Evolutionary conservation across 2,797 vertebrate genomes (phyloP).

Genomic region (Lepidocolaptes lacrymiger): DNA sequence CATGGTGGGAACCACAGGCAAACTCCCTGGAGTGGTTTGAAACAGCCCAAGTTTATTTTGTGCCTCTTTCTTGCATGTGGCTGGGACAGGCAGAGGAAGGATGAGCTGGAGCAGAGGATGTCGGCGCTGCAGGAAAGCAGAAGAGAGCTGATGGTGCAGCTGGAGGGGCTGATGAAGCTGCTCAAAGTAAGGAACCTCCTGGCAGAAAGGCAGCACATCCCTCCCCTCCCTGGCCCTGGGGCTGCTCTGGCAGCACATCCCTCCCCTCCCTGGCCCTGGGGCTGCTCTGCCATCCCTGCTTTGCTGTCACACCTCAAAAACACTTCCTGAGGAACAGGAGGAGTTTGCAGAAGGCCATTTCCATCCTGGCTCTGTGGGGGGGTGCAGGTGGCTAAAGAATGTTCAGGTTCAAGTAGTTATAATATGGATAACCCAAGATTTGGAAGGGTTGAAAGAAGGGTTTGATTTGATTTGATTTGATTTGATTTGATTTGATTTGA

Average conservation of each 20-base stretch:
- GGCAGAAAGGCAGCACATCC: fast-evolving
- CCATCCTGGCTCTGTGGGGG: fast-evolving
- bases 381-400: background rate
- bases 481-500: background rate
- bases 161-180: constrained; percentile 96
- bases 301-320: fast-evolving
- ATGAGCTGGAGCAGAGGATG: constrained; percentile 96
- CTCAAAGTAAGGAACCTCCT: constrained; percentile 85
- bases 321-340: background rate
- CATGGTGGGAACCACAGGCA: background rate
- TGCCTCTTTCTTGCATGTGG: background rate
- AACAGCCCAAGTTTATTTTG: background rate
- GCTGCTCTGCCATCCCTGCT: background rate
- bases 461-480: background rate
- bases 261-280: background rate
- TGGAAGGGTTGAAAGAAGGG: background rate
- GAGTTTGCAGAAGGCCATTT: background rate
- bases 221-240: background rate
- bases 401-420: background rate
- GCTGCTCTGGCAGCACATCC: fast-evolving
- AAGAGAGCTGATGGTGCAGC: constrained; percentile 95
- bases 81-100: constrained; percentile 89
- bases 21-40: background rate
- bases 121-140: constrained; percentile 95
- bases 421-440: fast-evolving